Conservation (phyloP, 2,797 vertebrate genomes). For the Huso huso region DNA sequence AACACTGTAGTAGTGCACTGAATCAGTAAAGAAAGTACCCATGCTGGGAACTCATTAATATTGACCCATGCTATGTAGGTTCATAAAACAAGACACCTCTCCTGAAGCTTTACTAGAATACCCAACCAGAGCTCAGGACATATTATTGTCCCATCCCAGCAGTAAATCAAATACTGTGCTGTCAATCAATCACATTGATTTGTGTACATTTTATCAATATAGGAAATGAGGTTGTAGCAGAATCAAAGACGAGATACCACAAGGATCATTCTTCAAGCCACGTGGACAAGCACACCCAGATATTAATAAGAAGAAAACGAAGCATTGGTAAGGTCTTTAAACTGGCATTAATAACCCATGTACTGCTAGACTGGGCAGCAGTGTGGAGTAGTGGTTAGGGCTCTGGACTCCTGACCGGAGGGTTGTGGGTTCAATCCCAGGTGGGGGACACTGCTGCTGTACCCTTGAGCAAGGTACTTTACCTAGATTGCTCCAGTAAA, state of each 20-base stretch:
- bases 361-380: conserved; percentile 22
- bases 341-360: conserved; percentile 19
- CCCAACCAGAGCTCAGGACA: too few relatives aligned
- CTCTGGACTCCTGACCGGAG: too few relatives aligned
- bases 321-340: conserved; percentile 74
- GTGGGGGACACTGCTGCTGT: too few relatives aligned
- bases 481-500: too few relatives aligned
- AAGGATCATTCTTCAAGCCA: conserved; percentile 67
- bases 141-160: too few relatives aligned
- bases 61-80: conserved; percentile 26
- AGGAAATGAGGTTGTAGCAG: conserved; percentile 76
- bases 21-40: too few relatives aligned
- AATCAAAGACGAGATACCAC: conserved; percentile 68
- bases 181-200: too few relatives aligned
- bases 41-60: conserved; percentile 28
- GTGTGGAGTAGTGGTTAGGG: too few relatives aligned
- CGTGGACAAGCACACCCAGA: conserved; percentile 71
- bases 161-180: too few relatives aligned
- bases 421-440: too few relatives aligned
- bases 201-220: conserved; percentile 41
- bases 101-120: background rate
- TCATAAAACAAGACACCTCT: conserved; percentile 25
- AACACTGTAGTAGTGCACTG: too few relatives aligned
- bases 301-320: conserved; percentile 79
- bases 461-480: too few relatives aligned